A percentile compares a stretch with the other conserved stretches of the same genome.
Evolutionary conservation across 2,113 vertebrate species (phyloP).

Genomic region (Amphiprion ocellaris): DNA sequence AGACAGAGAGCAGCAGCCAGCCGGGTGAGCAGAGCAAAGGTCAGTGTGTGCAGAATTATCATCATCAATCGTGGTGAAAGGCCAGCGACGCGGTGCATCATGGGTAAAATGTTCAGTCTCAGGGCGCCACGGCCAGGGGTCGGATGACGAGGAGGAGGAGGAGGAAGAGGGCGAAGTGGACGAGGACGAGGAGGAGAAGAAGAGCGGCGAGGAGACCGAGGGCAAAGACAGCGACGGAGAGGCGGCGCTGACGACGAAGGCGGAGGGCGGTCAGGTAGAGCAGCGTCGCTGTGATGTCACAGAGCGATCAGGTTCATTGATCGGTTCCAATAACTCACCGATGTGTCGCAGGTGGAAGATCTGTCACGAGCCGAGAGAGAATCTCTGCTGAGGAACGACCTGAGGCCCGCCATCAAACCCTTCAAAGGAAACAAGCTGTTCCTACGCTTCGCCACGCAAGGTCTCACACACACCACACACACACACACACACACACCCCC

Average conservation of each 20-base stretch:
- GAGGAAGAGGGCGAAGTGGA: constrained; percentile 88
- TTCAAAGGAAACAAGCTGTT: constrained; percentile 95
- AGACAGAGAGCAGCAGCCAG: constrained; percentile 75
- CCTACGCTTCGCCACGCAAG: constrained; percentile 95
- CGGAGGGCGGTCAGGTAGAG: constrained; percentile 63
- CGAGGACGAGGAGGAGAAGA: constrained; percentile 83
- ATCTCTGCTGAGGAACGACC: constrained; percentile 93
- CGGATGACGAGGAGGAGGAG: constrained; percentile 85
- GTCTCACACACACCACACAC: constrained; percentile 76
- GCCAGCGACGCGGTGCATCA: not conserved
- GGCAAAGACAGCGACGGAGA: constrained; percentile 60
- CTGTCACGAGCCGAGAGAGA: constrained; percentile 91
- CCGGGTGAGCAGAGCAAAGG: constrained; percentile 85
- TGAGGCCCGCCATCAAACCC: constrained; percentile 89
- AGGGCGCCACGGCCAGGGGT: constrained; percentile 69
- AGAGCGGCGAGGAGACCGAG: constrained; percentile 63
- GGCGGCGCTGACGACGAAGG: constrained; percentile 17
- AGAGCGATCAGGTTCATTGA: not conserved
- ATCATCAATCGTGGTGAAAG: too few relatives aligned
- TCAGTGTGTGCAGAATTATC: constrained; percentile 55
- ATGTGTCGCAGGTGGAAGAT: constrained; percentile 82
- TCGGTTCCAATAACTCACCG: not conserved
- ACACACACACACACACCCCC: too few relatives aligned
- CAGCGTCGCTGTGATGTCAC: not conserved
- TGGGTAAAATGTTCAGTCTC: not conserved